Conservation (phyloP, 2,888 invertebrate genomes). For the Leucophenga montana region DNA sequence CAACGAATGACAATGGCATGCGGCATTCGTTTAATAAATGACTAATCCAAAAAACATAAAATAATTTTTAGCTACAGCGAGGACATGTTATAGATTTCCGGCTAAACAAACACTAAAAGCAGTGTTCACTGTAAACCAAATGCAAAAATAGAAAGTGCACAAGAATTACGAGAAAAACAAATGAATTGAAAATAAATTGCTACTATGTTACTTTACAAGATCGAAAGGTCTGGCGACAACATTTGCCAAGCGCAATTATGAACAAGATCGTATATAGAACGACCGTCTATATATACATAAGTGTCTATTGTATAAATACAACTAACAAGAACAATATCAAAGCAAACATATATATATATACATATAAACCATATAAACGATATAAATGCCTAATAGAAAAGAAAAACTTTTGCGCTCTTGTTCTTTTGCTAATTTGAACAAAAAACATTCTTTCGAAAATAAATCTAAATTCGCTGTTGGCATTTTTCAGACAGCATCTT, state of each 20-base stretch:
- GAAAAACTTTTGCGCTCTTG: slow-evolving; percentile 24
- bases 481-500: neutral
- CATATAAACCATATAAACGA: neutral
- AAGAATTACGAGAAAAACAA: slow-evolving; percentile 46
- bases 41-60: no score
- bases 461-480: slow-evolving; percentile 49
- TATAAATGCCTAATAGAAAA: slow-evolving; percentile 30
- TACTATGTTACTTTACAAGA: slow-evolving; percentile 48
- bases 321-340: neutral
- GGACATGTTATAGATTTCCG: slow-evolving; percentile 51
- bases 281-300: slow-evolving; percentile 15
- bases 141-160: slow-evolving; percentile 20
- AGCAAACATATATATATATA: slow-evolving; percentile 16
- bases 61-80: neutral
- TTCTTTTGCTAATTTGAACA: slow-evolving; percentile 62
- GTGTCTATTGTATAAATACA: neutral
- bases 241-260: slow-evolving; percentile 39
- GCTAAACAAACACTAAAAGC: slow-evolving; percentile 41
- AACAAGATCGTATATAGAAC: slow-evolving; percentile 32
- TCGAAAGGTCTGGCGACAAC: slow-evolving; percentile 27
- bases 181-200: neutral
- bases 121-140: slow-evolving; percentile 28
- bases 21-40: neutral
- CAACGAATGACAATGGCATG: slow-evolving; percentile 57
- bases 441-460: slow-evolving; percentile 58